Evolutionary conservation across 1,140 invertebrate species (phyloP).

Genomic region (Dreissena rostriformis): DNA sequence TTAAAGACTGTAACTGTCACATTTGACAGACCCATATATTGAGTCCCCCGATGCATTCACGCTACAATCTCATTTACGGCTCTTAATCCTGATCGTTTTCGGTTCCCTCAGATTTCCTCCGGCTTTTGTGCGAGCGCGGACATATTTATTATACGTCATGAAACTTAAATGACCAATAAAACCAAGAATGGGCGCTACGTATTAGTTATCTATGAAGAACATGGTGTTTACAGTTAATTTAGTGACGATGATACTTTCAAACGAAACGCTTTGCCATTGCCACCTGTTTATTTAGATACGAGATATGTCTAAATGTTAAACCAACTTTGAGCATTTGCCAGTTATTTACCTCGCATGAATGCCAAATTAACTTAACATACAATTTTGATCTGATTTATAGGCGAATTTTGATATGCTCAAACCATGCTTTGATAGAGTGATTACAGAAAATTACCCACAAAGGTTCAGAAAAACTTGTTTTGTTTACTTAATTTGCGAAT

Average conservation of each 20-base stretch:
- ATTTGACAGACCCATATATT: conserved; percentile 19
- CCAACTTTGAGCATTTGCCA: background rate
- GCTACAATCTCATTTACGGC: conserved; percentile 27
- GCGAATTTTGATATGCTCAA: too few species aligned
- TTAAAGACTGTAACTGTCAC: background rate
- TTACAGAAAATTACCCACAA: too few species aligned
- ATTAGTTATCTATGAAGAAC: conserved; percentile 23
- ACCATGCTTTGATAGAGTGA: too few species aligned
- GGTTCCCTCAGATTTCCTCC: background rate
- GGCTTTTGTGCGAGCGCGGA: background rate
- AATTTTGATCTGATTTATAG: too few species aligned
- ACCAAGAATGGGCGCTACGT: background rate
- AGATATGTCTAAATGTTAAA: conserved; percentile 21
- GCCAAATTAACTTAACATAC: too few species aligned
- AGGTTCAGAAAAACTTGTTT: too few species aligned
- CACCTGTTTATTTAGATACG: conserved; percentile 42
- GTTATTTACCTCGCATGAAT: too few species aligned
- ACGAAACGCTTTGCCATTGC: conserved; percentile 29
- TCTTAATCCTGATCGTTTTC: conserved; percentile 23
- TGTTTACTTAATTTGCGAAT: too few species aligned
- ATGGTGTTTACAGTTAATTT: conserved; percentile 30
- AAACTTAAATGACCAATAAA: conserved; percentile 43
- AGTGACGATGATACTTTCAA: conserved; percentile 30
- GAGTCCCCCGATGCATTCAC: conserved; percentile 30
- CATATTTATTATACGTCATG: conserved; percentile 9